Evolutionary conservation across 2,888 invertebrate genomes (phyloP).

Genomic region (Cynaeus angustus): DNA sequence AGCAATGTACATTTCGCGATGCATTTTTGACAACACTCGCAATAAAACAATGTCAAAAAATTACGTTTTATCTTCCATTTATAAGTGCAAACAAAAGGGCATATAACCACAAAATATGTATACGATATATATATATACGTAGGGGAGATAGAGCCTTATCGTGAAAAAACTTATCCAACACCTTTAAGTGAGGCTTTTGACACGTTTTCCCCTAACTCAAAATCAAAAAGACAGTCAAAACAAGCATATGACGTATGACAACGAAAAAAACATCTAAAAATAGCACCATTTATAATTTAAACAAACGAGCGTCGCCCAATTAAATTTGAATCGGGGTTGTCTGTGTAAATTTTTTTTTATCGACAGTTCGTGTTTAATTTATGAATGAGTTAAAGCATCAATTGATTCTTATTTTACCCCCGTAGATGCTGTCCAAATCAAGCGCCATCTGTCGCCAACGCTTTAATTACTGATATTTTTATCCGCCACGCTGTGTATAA

Average conservation of each 20-base stretch:
- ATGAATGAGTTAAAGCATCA: not conserved
- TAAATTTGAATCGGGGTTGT: conserved; percentile 7
- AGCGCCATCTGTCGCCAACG: conserved; percentile 9
- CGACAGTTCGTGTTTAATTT: not conserved
- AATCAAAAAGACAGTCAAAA: not conserved
- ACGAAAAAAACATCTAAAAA: conserved; percentile 8
- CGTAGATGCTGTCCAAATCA: not conserved
- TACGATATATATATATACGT: not conserved
- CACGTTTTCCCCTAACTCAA: not conserved
- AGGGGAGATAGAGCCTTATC: conserved; percentile 10
- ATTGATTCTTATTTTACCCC: too few species aligned
- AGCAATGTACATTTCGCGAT: too few species aligned
- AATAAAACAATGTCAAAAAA: not conserved
- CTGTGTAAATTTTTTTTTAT: conserved; percentile 4
- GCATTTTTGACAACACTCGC: too few species aligned
- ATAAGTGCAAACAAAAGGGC: conserved; percentile 1
- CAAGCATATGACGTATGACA: not conserved
- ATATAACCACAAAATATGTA: too few species aligned
- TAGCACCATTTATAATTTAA: conserved; percentile 16
- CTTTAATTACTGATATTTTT: conserved; percentile 12
- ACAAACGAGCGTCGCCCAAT: conserved; percentile 10
- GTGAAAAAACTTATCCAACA: conserved; percentile 2
- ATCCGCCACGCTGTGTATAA: conserved; percentile 23
- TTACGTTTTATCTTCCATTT: not conserved
- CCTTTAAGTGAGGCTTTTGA: not conserved